Evolutionary conservation across 2,888 invertebrate genomes (phyloP), one percentile per base, ranked within the genome.

Genomic region (Eucriotettix oculatus): DNA sequence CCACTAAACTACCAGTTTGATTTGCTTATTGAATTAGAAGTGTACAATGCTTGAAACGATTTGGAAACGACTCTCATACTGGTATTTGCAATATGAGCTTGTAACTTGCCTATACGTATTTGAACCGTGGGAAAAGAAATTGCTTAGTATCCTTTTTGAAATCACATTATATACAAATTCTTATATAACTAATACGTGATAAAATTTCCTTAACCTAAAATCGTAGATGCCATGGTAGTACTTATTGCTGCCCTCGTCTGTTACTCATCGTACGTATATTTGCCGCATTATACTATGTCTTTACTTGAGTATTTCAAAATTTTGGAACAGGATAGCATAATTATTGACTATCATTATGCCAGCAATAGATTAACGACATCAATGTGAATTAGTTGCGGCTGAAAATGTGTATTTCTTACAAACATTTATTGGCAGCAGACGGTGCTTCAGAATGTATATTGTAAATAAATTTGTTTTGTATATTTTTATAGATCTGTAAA

Each of bases 261-360:
- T 14, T 81, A 79, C 68, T 80, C 80, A 1, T 77, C 79, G 48
- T 78, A 75, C 66, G 72, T 79, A 7, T 81, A 79, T 66, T 71
- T 82, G 63, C 81, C 82, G 1, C 76, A 76, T 57, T 81, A 81
- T 65, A 74, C 78, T 29, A 58, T 64, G 59, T 57, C 58, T 16
- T 57, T 64, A 7, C 52, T 62, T 54, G 29, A 55, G 17, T 43
- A 64, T 16, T 40, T 64, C 16, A 60, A 58, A 17, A 52, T 60
- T 52, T 16, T 60, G 16, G 58, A 54, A 29, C 29, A 2, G 29
- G 29, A 29, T 29, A 29, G 29, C 29, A 29, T 29, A 29, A 29
- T 29, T 29, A 29, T 29, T 29, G 29, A 29, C 29, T 29, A 29
- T 7, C 29, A 29, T 29, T 29, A 29, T 29, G 29, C 29, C 29